Conservation (phyloP, 2,888 invertebrate genomes). For the Ariolimax columbianus region DNA sequence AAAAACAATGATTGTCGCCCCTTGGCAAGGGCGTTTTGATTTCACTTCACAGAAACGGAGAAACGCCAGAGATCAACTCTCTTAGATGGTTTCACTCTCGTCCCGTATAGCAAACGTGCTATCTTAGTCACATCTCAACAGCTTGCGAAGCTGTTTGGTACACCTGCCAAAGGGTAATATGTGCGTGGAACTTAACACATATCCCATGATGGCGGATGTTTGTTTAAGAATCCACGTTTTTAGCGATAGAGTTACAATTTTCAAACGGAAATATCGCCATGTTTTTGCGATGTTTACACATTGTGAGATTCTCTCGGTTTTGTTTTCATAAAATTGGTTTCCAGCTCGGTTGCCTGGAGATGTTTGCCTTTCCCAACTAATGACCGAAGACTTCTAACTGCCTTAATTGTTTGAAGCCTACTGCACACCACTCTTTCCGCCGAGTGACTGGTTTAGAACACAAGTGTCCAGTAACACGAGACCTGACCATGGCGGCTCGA, state of each 20-base stretch:
- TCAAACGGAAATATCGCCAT: neutral
- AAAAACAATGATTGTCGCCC: too few relatives aligned
- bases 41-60: too few relatives aligned
- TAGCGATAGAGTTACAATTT: neutral
- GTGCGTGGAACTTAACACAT: neutral
- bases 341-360: neutral
- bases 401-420: neutral
- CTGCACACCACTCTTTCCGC: neutral
- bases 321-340: neutral
- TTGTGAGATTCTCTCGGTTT: neutral
- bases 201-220: neutral
- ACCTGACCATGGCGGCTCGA: neutral
- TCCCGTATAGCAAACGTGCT: too few relatives aligned
- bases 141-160: neutral
- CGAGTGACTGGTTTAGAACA: neutral
- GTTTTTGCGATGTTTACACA: neutral
- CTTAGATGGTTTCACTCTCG: too few relatives aligned
- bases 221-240: neutral
- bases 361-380: neutral
- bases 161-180: neutral
- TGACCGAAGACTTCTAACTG: neutral
- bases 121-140: too few relatives aligned
- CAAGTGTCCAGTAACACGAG: neutral
- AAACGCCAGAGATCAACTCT: too few relatives aligned
- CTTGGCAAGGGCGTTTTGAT: too few relatives aligned